Evolutionary conservation across 2,113 vertebrate species (phyloP).

Genomic region (Crotalus tigris): DNA sequence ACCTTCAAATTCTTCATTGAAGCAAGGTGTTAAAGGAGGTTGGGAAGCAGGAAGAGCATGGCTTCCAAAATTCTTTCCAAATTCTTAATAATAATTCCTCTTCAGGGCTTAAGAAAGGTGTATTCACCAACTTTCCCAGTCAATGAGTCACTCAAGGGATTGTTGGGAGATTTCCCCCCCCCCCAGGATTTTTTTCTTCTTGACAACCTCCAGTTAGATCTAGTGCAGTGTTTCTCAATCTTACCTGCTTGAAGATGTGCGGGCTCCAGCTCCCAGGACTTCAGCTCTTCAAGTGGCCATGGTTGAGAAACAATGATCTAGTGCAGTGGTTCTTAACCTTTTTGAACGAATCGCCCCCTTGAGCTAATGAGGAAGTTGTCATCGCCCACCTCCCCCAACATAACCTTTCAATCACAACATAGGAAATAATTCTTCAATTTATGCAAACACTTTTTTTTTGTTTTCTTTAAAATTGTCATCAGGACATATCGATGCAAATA

Average conservation of each 20-base stretch:
- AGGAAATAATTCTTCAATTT: no score
- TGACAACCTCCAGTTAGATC: background rate
- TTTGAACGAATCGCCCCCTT: no score
- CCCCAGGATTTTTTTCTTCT: background rate
- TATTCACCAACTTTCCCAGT: background rate
- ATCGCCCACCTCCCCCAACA: no score
- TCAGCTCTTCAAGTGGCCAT: background rate
- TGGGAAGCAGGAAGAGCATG: background rate
- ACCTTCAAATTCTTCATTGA: background rate
- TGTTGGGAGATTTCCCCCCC: background rate
- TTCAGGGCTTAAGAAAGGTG: background rate
- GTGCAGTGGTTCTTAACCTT: no score
- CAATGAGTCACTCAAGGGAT: background rate
- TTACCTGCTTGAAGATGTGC: background rate
- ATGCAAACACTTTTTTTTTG: no score
- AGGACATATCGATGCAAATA: no score
- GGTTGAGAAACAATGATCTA: background rate
- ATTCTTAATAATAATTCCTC: background rate
- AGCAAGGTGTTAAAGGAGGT: background rate
- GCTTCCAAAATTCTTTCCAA: background rate
- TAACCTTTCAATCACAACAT: no score
- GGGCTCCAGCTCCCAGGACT: background rate
- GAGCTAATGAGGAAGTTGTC: no score
- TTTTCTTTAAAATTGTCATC: no score
- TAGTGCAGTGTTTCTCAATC: background rate